Evolutionary conservation across 2,113 vertebrate species (phyloP).

Genomic region (Turdus rufiventris): DNA sequence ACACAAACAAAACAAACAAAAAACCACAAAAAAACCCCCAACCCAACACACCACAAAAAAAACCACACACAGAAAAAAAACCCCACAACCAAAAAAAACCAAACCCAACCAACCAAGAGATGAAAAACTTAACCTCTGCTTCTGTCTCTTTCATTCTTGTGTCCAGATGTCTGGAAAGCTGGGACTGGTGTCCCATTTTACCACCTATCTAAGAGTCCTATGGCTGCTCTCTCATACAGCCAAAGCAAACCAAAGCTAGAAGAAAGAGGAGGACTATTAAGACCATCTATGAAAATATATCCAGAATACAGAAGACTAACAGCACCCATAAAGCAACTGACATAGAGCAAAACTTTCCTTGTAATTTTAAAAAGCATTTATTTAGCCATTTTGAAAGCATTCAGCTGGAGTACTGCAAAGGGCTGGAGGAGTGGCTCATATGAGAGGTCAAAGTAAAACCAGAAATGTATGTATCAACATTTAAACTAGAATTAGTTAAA

Average conservation of each 20-base stretch:
- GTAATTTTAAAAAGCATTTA: not conserved
- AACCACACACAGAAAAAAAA: no score
- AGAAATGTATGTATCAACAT: not conserved
- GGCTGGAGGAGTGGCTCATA: not conserved
- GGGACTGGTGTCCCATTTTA: not conserved
- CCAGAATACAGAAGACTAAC: not conserved
- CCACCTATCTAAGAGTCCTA: not conserved
- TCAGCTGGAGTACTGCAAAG: not conserved
- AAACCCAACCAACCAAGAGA: not conserved
- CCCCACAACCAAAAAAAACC: not conserved
- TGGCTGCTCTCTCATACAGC: not conserved
- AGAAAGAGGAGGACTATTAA: not conserved
- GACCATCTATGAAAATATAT: not conserved
- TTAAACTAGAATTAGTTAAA: not conserved
- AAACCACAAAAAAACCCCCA: no score
- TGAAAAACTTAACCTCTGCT: not conserved
- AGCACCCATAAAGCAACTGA: not conserved
- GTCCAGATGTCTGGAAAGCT: not conserved
- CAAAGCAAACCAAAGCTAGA: not conserved
- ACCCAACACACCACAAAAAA: no score
- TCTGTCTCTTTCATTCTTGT: not conserved
- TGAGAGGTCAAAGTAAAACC: not conserved
- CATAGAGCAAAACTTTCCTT: not conserved
- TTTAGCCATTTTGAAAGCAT: not conserved
- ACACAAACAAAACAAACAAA: no score